These are phyloP conservation scores for Periphyllus acericola DNA, from an alignment of 2,888 invertebrate species.

Conservation along the genomic window DNA sequence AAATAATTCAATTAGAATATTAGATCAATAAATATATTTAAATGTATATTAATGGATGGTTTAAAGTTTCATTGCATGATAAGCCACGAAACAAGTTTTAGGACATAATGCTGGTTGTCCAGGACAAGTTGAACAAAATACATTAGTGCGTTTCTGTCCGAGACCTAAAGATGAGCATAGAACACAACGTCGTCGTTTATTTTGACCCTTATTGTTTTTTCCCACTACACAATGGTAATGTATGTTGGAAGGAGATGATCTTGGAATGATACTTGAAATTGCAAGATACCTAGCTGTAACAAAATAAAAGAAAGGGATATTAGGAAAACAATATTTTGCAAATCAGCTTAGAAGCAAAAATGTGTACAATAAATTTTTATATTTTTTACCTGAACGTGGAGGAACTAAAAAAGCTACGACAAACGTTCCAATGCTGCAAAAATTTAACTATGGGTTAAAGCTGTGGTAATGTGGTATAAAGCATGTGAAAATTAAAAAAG, in stretches of 20 bases:
- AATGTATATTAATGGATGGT: not conserved
- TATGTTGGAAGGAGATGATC: not conserved
- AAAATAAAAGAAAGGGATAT: not conserved
- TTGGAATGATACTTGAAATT: not conserved
- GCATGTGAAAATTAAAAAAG: constrained; percentile 15
- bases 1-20: too few relatives aligned
- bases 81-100: constrained; percentile 53
- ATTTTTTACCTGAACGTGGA: not conserved
- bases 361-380: not conserved
- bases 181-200: constrained; percentile 61
- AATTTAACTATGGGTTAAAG: not conserved
- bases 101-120: constrained; percentile 18
- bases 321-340: not conserved
- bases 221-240: constrained; percentile 6
- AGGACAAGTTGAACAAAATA: constrained; percentile 29
- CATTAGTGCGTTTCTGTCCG: constrained; percentile 24
- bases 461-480: not conserved
- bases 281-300: not conserved
- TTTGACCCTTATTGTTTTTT: constrained; percentile 63
- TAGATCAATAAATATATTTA: too few relatives aligned
- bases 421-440: not conserved
- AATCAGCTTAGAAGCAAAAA: not conserved
- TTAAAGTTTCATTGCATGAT: constrained; percentile 22
- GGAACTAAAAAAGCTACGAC: not conserved
- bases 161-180: constrained; percentile 53